These are phyloP conservation scores for Lepidothrix coronata DNA, from an alignment of 2,113 vertebrate genomes.

Conservation along the genomic window DNA sequence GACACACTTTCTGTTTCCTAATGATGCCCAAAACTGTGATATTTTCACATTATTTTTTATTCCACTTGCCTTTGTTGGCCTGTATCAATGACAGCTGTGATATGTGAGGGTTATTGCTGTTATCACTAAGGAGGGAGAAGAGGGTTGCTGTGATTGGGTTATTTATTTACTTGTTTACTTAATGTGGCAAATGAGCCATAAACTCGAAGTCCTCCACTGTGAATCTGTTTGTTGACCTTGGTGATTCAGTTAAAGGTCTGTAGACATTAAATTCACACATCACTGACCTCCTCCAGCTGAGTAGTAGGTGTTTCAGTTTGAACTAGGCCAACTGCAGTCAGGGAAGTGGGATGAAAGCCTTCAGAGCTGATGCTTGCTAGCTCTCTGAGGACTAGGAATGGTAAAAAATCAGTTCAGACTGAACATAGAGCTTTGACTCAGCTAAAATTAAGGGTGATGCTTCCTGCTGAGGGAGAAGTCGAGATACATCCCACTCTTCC, in stretches of 20 bases:
- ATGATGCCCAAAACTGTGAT: not conserved
- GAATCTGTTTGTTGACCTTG: not conserved
- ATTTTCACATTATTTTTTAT: not conserved
- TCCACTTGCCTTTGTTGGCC: not conserved
- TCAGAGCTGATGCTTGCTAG: not conserved
- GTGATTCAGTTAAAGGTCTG: constrained; percentile 1
- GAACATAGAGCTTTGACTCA: not conserved
- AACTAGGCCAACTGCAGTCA: not conserved
- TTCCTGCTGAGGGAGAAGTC: not conserved
- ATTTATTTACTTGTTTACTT: constrained; percentile 31
- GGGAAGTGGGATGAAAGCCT: not conserved
- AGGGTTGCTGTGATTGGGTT: not conserved
- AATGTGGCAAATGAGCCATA: not conserved
- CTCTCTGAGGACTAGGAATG: not conserved
- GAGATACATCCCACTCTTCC: not conserved
- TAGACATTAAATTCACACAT: not conserved
- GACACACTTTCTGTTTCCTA: not conserved
- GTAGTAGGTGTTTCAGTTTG: not conserved
- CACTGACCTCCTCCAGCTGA: not conserved
- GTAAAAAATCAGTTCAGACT: not conserved
- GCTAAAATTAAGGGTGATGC: not conserved
- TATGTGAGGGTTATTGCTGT: not conserved
- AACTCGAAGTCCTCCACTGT: not conserved
- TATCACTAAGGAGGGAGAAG: not conserved
- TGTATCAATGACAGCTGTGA: not conserved